phyloP scores from a whole-genome alignment of 2,113 vertebrate species.

The Alethe castanea region DNA sequence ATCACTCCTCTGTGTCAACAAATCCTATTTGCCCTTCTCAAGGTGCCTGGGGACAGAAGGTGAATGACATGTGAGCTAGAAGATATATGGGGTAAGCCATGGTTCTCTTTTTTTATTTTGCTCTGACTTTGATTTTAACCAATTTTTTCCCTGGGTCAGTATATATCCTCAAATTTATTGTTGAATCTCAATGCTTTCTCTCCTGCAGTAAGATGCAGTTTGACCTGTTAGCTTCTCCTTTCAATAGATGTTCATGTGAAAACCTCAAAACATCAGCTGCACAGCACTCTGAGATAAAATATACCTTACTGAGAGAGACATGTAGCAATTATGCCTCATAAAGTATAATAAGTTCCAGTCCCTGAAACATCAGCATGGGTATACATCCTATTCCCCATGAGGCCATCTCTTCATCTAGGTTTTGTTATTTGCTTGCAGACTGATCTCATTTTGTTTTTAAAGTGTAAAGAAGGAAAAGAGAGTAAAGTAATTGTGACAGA shows the following conservation, averaged over 20 bases:
- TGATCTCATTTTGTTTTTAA: background rate
- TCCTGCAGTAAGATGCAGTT: background rate
- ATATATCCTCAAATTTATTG: background rate
- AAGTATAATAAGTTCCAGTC: background rate
- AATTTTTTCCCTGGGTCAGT: background rate
- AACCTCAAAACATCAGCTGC: background rate
- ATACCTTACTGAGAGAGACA: background rate
- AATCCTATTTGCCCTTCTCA: background rate
- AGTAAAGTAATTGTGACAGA: background rate
- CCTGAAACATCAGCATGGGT: background rate
- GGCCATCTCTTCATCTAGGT: background rate
- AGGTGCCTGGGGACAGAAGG: background rate
- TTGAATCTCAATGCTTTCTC: background rate
- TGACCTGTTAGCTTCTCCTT: background rate
- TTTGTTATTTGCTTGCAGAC: background rate
- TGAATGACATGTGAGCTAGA: background rate
- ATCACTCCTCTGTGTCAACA: background rate
- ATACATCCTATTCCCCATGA: background rate
- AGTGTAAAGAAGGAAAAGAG: background rate
- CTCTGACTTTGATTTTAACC: background rate
- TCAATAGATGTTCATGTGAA: background rate
- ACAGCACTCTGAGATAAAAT: background rate
- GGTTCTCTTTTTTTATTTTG: background rate
- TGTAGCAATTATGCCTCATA: background rate
- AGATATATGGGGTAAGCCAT: background rate